Evolutionary conservation across 2,797 vertebrate species (phyloP), one percentile per base, ranked within the genome.

Genomic region (Lacerta viridis): DNA sequence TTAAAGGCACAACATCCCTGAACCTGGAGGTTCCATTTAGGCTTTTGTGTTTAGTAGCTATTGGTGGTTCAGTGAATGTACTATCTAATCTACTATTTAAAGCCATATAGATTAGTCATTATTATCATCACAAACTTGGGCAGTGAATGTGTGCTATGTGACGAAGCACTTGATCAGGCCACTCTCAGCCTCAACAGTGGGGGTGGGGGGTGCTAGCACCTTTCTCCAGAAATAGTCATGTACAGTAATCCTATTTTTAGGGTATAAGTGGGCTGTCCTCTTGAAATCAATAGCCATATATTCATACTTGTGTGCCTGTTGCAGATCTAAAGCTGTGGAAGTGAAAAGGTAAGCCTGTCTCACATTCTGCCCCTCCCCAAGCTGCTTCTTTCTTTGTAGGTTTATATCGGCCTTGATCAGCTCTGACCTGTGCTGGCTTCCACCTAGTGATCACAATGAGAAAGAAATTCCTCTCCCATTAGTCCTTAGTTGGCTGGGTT

Each of bases 401-500:
- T 85, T 85, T 85, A 68, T 75, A 80, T 85, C 10, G 61, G 29
- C 83, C 77, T 89, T 89, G 83, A 85, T 85, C 77, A 66, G 66
- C 50, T 64, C 41, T 84, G 20, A 83, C 11, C 74, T 77, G 41
- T 55, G 7, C 41, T 0, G 20, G 76, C 43, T 84, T 84, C 81
- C 77, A 13, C 2, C 17, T n/a, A 3, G 5, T 7, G 23, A 74
- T 18, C 76, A 69, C 66, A 72, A 50, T 84, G 76, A 75, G n/a
- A 41, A 68, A 71, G 5, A 8, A 55, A n/a, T 64, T 71, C 61
- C 2, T 66, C 75, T 83, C 41, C 64, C 20, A 11, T 64, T n/a
- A 9, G 0, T 1, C 27, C 36, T 41, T 55, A 36, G 78, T 85
- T 17, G 11, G 1, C 3, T 13, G 20, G 0, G 0, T 29, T 75